Percentiles rank a stretch among this genome's conserved stretches.
Evolutionary conservation across 1,140 invertebrate species (phyloP).

Genomic region (Pteromalus puparum): DNA sequence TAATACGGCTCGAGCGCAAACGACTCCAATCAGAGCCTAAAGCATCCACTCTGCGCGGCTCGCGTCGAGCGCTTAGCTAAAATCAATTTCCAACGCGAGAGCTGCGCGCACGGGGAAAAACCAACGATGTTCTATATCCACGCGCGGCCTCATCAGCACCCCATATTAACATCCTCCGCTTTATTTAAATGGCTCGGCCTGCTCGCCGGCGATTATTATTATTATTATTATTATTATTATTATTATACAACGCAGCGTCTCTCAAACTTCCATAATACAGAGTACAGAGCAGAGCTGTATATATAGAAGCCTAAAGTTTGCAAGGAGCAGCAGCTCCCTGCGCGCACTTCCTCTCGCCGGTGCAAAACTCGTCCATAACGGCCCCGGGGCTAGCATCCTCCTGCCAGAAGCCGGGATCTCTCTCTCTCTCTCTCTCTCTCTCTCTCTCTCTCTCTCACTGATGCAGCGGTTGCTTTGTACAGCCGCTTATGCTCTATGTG

Average conservation of each 20-base stretch:
- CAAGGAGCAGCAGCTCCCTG: slow-evolving; percentile 18
- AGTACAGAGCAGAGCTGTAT: background rate
- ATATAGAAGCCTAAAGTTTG: slow-evolving; percentile 1
- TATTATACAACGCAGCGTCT: too few species aligned
- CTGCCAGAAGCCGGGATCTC: slow-evolving; percentile 69
- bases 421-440: background rate
- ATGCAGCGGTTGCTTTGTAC: too few species aligned
- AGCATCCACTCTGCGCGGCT: background rate
- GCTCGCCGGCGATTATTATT: background rate
- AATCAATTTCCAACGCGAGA: background rate
- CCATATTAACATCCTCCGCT: background rate
- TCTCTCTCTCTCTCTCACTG: background rate
- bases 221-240: background rate
- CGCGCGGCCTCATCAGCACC: background rate
- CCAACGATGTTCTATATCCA: background rate
- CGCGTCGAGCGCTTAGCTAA: background rate
- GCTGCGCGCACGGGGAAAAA: background rate
- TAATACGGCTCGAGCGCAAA: background rate
- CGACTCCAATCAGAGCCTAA: background rate
- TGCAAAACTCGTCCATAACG: slow-evolving; percentile 68
- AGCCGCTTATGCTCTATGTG: too few species aligned
- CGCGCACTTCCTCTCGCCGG: slow-evolving; percentile 59
- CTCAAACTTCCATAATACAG: background rate
- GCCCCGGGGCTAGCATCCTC: slow-evolving; percentile 69
- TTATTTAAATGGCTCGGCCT: background rate